These are phyloP conservation scores for Eristalinus aeneus DNA, from an alignment of 2,888 invertebrate species.

Conservation along the genomic window DNA sequence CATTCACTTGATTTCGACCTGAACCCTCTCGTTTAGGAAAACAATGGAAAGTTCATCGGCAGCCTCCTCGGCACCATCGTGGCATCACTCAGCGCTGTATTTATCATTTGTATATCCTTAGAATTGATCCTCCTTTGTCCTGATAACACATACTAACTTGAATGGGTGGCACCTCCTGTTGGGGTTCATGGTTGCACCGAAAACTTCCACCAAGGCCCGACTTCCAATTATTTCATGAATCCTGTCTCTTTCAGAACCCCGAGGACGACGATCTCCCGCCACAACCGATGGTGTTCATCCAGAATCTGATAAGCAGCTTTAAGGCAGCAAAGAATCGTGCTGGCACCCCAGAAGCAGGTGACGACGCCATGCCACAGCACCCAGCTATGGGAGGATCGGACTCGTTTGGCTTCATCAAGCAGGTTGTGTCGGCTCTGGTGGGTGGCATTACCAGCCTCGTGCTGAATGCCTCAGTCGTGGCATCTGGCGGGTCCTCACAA, in stretches of 20 bases:
- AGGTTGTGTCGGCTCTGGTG: constrained; percentile 77
- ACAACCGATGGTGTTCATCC: constrained; percentile 77
- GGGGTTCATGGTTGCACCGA: constrained; percentile 39
- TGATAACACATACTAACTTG: constrained; percentile 46
- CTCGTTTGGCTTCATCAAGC: constrained; percentile 78
- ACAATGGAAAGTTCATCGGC: constrained; percentile 80
- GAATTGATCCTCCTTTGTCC: constrained; percentile 25
- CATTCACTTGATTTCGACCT: background rate
- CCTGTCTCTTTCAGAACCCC: constrained; percentile 76
- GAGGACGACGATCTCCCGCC: constrained; percentile 79
- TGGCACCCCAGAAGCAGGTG: constrained; percentile 64
- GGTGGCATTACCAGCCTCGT: constrained; percentile 77
- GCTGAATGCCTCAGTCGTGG: constrained; percentile 77
- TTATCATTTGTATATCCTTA: constrained; percentile 69
- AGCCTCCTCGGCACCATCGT: constrained; percentile 79
- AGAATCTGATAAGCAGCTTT: constrained; percentile 77
- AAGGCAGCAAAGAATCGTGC: constrained; percentile 77
- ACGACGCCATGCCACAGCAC: background rate
- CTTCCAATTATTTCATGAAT: background rate
- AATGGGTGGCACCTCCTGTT: background rate
- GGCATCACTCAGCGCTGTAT: constrained; percentile 80
- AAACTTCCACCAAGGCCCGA: background rate
- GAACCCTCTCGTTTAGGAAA: constrained; percentile 74
- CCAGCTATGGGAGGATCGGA: constrained; percentile 74
- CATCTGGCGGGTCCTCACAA: constrained; percentile 78